Evolutionary conservation across 2,113 vertebrate species (phyloP).

Genomic region (Anguilla japonica): DNA sequence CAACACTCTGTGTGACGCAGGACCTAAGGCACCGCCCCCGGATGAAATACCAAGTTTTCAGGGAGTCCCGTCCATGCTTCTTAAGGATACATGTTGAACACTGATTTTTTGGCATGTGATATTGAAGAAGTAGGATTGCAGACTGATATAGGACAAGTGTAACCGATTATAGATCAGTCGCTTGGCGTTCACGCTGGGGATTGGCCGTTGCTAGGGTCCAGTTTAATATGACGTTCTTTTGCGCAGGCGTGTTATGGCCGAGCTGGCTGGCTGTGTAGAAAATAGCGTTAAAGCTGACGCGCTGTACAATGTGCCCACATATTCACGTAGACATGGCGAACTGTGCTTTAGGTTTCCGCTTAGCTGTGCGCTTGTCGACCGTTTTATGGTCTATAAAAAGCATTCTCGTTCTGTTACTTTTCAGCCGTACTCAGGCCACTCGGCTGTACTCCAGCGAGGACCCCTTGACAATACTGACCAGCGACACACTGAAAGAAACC

Average conservation of each 20-base stretch:
- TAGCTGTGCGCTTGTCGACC: constrained; percentile 30
- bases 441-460: constrained; percentile 80
- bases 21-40: too few species aligned
- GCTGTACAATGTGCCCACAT: constrained; percentile 1
- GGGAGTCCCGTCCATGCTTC: background rate
- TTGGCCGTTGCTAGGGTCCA: background rate
- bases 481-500: constrained; percentile 64
- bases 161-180: background rate
- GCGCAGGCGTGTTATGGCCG: background rate
- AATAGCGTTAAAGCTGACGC: background rate
- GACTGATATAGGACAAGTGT: background rate
- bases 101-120: background rate
- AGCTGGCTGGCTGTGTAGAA: constrained; percentile 16
- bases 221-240: background rate
- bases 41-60: too few species aligned
- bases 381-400: background rate
- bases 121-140: background rate
- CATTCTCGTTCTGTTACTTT: constrained; percentile 39
- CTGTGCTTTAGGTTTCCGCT: background rate
- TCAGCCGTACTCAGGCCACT: constrained; percentile 41
- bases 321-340: constrained; percentile 19
- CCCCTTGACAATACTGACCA: constrained; percentile 78
- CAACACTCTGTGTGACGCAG: too few species aligned
- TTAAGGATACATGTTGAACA: background rate
- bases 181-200: background rate